phyloP scores from a whole-genome alignment of 2,113 vertebrate species.

The Morone chrysops region DNA sequence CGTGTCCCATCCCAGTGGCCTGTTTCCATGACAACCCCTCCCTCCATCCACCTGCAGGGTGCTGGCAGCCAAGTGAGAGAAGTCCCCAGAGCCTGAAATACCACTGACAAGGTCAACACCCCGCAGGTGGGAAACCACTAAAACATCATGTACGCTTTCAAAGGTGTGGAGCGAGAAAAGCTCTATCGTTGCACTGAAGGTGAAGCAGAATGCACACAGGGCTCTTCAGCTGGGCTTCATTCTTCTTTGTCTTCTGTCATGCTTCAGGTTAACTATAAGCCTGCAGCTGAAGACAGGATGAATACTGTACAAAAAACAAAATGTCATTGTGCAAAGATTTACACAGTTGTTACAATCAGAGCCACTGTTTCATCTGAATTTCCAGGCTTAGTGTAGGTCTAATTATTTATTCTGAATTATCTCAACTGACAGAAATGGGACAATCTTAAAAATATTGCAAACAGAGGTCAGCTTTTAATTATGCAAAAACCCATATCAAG shows the following conservation, averaged over 20 bases:
- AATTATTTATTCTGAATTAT: constrained; percentile 5
- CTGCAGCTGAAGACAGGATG: neutral
- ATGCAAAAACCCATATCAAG: neutral
- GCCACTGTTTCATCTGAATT: neutral
- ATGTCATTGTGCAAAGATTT: constrained; percentile 20
- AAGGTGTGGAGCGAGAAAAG: constrained; percentile 53
- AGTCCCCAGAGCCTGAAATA: constrained; percentile 77
- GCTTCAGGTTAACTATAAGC: neutral
- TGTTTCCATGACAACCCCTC: constrained; percentile 83
- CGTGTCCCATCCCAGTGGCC: constrained; percentile 68
- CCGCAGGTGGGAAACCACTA: constrained; percentile 70
- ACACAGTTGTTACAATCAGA: neutral
- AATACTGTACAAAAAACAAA: neutral
- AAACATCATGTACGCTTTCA: constrained; percentile 67
- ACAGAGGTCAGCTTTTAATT: neutral
- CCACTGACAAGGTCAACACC: constrained; percentile 82
- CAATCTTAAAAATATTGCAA: constrained; percentile 1
- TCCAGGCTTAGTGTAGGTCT: neutral
- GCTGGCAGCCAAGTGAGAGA: constrained; percentile 70
- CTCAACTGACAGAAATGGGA: constrained; percentile 37
- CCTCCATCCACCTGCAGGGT: constrained; percentile 71
- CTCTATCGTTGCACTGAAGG: constrained; percentile 37
- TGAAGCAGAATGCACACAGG: constrained; percentile 32
- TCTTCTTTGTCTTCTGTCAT: neutral
- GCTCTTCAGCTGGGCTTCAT: neutral